phyloP scores from a whole-genome alignment of 53 echinoderm and acorn worm genomes.

The Temnopleurus reevesii region DNA sequence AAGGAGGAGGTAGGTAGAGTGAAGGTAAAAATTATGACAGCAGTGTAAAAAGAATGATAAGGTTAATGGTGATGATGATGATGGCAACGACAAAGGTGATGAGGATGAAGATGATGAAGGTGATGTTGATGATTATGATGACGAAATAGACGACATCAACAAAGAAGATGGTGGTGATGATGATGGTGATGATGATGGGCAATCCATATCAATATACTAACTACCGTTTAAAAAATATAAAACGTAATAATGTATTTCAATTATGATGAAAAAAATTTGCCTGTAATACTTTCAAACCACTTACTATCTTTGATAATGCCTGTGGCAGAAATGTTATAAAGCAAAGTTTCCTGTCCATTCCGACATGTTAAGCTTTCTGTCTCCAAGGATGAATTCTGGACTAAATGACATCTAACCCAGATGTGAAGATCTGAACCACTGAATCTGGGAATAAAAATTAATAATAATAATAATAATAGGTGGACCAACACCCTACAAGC shows the following conservation, averaged over 20 bases:
- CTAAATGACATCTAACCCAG: background rate
- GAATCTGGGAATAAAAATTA: no score
- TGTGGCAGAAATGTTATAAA: background rate
- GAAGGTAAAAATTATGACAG: no score
- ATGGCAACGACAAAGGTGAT: background rate
- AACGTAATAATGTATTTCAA: background rate
- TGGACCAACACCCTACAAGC: no score
- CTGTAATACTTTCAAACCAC: background rate
- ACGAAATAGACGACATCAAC: background rate
- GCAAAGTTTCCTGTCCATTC: background rate
- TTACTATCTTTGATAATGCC: background rate
- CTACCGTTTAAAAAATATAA: background rate
- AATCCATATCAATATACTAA: background rate
- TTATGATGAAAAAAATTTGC: no score
- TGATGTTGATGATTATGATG: background rate
- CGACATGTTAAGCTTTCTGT: background rate
- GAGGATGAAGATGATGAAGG: background rate
- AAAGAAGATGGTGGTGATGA: slow-evolving; percentile 43
- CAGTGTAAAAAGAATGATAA: no score
- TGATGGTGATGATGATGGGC: slow-evolving; percentile 1
- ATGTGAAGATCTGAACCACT: background rate
- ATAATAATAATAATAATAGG: no score
- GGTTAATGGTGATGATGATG: no score
- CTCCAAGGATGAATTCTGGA: background rate
- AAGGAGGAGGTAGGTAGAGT: background rate